Evolutionary conservation across 2,888 invertebrate species (phyloP), one percentile per base, ranked within the genome.

Genomic region (Heliconius hortense): DNA sequence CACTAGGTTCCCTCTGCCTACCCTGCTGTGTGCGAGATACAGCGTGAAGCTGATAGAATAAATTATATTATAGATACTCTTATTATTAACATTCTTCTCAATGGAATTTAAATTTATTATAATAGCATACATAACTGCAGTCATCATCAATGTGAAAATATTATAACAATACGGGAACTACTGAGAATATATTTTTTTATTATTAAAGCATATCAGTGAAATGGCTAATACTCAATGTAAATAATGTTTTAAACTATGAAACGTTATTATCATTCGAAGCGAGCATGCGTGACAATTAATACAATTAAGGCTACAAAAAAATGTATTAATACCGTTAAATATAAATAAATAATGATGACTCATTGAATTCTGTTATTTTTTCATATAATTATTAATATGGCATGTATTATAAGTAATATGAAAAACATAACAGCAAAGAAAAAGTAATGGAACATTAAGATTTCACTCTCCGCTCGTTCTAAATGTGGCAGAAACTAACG

Each of bases 231-330:
- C 35, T 11, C 0, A 3, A 4, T 21, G n/a, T 10, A 35, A 15
- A 62, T 35, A 8, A 31, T 31, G 28, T 62, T 62, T 31, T 31
- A 62, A 35, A 39, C 11, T 13, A 15, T n/a, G n/a, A 35, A 24
- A 2, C n/a, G 24, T 11, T 5, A 24, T 10, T 11, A 64, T 39
- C 13, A n/a, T n/a, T n/a, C n/a, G 13, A 39, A 39, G 35, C 64
- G 10, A 64, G 4, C 39, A 64, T n/a, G 35, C 63, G 35, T 64
- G 64, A n/a, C 64, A 10, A 35, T 64, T 63, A 63, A 63, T 63
- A 1, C 35, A 35, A 35, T 35, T n/a, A n/a, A 35, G 0, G 10
- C n/a, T 35, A 35, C 4, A 31, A 35, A 63, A 31, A 62, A 62
- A 63, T 21, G 24, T 4, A 4, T 2, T n/a, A 18, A 21, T 10